A percentile compares a stretch with the other conserved stretches of the same genome.
These are phyloP conservation scores for Diploscapter pachys DNA, from an alignment of 1,140 invertebrate species.

Conservation along the genomic window DNA sequence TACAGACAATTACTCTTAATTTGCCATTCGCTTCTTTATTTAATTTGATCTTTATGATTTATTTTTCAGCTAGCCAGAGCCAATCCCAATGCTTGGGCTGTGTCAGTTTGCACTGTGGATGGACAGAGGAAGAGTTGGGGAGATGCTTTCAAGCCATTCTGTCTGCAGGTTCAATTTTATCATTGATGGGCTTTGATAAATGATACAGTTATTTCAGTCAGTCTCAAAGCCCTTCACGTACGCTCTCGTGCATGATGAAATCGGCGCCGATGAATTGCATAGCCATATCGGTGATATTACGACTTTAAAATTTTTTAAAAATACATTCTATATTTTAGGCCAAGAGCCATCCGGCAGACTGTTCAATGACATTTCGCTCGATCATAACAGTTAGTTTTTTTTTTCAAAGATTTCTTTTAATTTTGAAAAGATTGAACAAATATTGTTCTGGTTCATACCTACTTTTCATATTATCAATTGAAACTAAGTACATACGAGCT, in stretches of 20 bases:
- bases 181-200: background rate
- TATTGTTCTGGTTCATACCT: background rate
- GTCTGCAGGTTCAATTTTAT: conserved; percentile 38
- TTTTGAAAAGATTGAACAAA: background rate
- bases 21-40: too few relatives aligned
- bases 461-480: background rate
- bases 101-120: conserved; percentile 63
- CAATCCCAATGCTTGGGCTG: conserved; percentile 61
- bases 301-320: background rate
- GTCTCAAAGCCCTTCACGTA: conserved; percentile 83
- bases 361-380: conserved; percentile 92
- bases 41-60: too few relatives aligned
- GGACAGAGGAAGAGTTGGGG: conserved; percentile 59
- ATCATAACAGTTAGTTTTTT: conserved; percentile 77
- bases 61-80: conserved; percentile 47
- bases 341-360: conserved; percentile 91
- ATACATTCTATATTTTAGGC: conserved; percentile 71
- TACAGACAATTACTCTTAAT: too few relatives aligned
- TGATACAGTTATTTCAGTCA: conserved; percentile 26
- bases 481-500: background rate
- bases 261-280: conserved; percentile 83
- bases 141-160: conserved; percentile 50
- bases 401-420: background rate
- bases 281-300: conserved; percentile 40
- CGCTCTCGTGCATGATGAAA: conserved; percentile 82